phyloP scores from a whole-genome alignment of 2,888 invertebrate genomes.

The Eupithecia exiguata region DNA sequence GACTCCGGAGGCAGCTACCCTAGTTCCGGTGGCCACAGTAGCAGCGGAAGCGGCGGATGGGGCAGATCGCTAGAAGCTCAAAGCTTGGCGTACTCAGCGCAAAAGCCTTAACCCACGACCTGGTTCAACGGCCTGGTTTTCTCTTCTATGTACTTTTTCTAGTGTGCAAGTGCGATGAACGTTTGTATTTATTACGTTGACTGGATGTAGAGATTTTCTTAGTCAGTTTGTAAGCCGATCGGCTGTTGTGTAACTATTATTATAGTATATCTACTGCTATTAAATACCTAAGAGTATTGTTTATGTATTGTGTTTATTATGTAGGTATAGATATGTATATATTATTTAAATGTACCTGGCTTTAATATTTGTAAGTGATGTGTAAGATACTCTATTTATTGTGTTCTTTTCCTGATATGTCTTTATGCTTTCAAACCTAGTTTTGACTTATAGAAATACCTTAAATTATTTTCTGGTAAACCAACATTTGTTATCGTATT shows the following conservation, averaged over 20 bases:
- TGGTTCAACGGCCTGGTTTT: slow-evolving; percentile 72
- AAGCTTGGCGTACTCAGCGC: slow-evolving; percentile 90
- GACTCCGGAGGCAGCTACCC: slow-evolving; percentile 83
- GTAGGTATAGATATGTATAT: slow-evolving; percentile 52
- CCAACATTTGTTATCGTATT: slow-evolving; percentile 33
- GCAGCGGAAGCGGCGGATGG: slow-evolving; percentile 85
- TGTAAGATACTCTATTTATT: slow-evolving; percentile 54
- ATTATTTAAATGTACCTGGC: slow-evolving; percentile 64
- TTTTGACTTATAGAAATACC: slow-evolving; percentile 23
- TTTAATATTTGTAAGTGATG: slow-evolving; percentile 74
- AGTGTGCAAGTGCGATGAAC: slow-evolving; percentile 64
- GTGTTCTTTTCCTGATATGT: slow-evolving; percentile 1
- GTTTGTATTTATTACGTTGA: slow-evolving; percentile 65
- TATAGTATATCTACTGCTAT: slow-evolving; percentile 39
- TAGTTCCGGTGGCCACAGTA: slow-evolving; percentile 65
- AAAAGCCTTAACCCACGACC: slow-evolving; percentile 84
- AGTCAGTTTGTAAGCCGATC: slow-evolving; percentile 55
- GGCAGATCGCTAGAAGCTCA: slow-evolving; percentile 91
- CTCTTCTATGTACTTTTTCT: slow-evolving; percentile 64
- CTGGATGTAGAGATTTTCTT: slow-evolving; percentile 54
- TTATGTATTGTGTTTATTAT: slow-evolving; percentile 54
- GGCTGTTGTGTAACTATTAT: slow-evolving; percentile 44
- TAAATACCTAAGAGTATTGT: slow-evolving; percentile 45
- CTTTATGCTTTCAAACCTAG: slow-evolving; percentile 17
- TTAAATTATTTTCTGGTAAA: slow-evolving; percentile 22